Percentiles rank a stretch among this genome's conserved stretches.
Conservation (phyloP, 2,888 invertebrate species). For the Diloba caeruleocephala region DNA sequence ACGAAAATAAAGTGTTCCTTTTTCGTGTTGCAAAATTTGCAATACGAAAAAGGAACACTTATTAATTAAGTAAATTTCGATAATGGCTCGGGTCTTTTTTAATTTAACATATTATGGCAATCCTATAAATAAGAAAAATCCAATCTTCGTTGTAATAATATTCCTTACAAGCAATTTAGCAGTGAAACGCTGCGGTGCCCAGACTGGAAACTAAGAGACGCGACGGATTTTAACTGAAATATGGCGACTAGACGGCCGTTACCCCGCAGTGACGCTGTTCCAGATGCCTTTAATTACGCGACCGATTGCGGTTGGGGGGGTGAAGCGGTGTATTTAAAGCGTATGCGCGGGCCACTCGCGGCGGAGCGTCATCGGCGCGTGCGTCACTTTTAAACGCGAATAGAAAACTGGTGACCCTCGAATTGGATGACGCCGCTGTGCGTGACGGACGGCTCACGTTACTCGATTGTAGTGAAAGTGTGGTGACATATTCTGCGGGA, state of each 20-base stretch:
- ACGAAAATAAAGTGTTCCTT: too few relatives aligned
- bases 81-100: not conserved
- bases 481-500: conserved; percentile 48
- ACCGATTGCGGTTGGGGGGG: conserved; percentile 58
- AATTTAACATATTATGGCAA: conserved; percentile 25
- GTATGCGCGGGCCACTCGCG: conserved; percentile 61
- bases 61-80: too few relatives aligned
- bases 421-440: conserved; percentile 70
- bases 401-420: conserved; percentile 85
- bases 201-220: conserved; percentile 48
- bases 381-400: conserved; percentile 84
- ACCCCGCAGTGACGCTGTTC: conserved; percentile 65
- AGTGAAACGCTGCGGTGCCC: conserved; percentile 60
- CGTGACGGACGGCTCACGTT: conserved; percentile 75
- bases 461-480: conserved; percentile 63
- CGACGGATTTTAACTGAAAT: conserved; percentile 68
- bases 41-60: too few relatives aligned
- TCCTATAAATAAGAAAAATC: conserved; percentile 55
- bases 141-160: conserved; percentile 65
- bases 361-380: conserved; percentile 78
- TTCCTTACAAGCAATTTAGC: conserved; percentile 68
- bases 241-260: conserved; percentile 72
- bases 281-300: conserved; percentile 77
- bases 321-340: conserved; percentile 67
- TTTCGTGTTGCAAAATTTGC: too few relatives aligned